Conservation (phyloP, 2,113 vertebrate species). For the Myiagra hebetior region DNA sequence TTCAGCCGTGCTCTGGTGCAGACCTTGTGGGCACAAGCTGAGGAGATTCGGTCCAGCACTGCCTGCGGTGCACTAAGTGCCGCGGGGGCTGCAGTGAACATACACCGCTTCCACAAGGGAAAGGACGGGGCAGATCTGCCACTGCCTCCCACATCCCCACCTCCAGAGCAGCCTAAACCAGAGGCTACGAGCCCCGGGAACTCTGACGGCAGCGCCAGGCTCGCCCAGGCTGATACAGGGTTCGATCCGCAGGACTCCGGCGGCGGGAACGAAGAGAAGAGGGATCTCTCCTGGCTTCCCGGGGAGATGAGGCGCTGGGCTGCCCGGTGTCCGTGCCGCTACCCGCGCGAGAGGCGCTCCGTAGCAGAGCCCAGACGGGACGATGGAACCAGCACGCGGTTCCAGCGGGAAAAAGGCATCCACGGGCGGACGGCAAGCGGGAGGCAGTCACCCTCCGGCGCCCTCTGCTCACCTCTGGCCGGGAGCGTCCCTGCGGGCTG, state of each 20-base stretch:
- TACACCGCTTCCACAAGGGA: neutral
- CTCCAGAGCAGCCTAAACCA: neutral
- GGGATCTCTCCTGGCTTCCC: neutral
- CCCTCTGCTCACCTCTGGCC: neutral
- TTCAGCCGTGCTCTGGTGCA: neutral
- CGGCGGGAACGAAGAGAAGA: neutral
- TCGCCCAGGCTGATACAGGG: neutral
- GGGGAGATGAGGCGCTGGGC: neutral
- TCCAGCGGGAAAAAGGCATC: neutral
- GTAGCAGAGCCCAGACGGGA: neutral
- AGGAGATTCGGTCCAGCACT: rapidly evolving
- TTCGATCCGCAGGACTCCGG: neutral
- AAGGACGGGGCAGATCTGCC: neutral
- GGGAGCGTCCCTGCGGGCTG: neutral
- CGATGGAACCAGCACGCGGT: too few relatives aligned
- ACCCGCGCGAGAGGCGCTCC: neutral
- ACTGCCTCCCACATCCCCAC: neutral
- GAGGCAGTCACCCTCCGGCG: neutral
- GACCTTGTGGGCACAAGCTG: neutral
- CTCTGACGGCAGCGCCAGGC: neutral
- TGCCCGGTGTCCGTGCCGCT: neutral
- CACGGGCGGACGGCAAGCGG: neutral
- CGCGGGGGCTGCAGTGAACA: neutral
- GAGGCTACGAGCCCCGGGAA: neutral
- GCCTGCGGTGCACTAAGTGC: neutral